These are phyloP conservation scores for Drosophila ercepeae DNA, from an alignment of 1,140 invertebrate genomes.

Conservation along the genomic window DNA sequence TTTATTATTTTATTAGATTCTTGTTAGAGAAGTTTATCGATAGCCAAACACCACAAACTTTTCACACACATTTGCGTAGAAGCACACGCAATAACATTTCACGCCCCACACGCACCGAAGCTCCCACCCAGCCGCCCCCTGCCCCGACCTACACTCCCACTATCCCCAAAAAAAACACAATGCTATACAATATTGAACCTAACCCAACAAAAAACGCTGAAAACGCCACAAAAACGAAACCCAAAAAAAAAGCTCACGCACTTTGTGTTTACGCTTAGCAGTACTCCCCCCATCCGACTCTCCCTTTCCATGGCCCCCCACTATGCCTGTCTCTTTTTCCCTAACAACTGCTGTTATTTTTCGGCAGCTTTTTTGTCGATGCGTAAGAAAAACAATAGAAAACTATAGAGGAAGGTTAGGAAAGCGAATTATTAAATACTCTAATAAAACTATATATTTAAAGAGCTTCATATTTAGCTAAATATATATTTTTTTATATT, in stretches of 20 bases:
- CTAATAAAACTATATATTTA: too few species aligned
- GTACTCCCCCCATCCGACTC: constrained; percentile 8
- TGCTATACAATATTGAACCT: constrained; percentile 63
- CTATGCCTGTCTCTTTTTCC: constrained; percentile 18
- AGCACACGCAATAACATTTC: constrained; percentile 48
- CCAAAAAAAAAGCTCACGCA: constrained; percentile 57
- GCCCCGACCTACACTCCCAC: background rate
- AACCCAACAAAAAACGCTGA: constrained; percentile 77
- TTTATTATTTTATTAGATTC: background rate
- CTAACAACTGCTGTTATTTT: constrained; percentile 50
- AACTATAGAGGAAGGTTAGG: background rate
- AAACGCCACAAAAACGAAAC: constrained; percentile 47
- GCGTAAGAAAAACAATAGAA: constrained; percentile 19
- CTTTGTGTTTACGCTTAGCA: constrained; percentile 41
- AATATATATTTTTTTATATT: background rate
- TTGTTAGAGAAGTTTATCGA: background rate
- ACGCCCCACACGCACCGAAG: constrained; percentile 60
- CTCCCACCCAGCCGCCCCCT: background rate
- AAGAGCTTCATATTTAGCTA: too few species aligned
- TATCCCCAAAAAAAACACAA: constrained; percentile 15
- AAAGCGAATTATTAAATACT: constrained; percentile 1
- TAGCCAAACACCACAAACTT: constrained; percentile 4
- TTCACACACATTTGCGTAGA: constrained; percentile 4
- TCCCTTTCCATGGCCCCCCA: constrained; percentile 5
- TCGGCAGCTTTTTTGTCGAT: constrained; percentile 58